Percentiles rank a stretch among this genome's conserved stretches.
Evolutionary conservation across 2,888 invertebrate species (phyloP).

Genomic region (Netelia melanura): DNA sequence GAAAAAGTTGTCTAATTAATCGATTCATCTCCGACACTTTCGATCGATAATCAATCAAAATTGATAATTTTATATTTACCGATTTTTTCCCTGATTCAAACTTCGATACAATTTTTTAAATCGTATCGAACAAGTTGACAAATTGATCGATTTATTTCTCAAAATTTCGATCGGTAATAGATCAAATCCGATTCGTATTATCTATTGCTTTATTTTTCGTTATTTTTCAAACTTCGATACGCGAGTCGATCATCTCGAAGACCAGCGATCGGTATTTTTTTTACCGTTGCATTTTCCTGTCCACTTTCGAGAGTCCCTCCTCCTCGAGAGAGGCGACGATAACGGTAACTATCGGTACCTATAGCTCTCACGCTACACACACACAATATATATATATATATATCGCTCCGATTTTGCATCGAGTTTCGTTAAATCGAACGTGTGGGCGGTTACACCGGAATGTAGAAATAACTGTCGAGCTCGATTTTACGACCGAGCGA

Average conservation of each 20-base stretch:
- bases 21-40: too few species aligned
- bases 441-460: conserved; percentile 61
- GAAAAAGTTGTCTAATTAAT: too few species aligned
- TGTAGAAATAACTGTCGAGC: conserved; percentile 55
- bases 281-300: conserved; percentile 79
- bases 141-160: too few species aligned
- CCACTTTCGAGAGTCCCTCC: conserved; percentile 65
- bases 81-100: too few species aligned
- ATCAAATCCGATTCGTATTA: too few species aligned
- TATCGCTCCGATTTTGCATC: conserved; percentile 55
- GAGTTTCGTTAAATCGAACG: conserved; percentile 61
- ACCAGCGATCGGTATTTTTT: conserved; percentile 58
- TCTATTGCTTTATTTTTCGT: background rate
- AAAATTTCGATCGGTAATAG: too few species aligned
- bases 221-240: conserved; percentile 15
- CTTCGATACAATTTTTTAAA: too few species aligned
- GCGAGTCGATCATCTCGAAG: conserved; percentile 9
- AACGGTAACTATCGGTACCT: conserved; percentile 67
- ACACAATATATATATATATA: conserved; percentile 15
- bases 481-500: conserved; percentile 6
- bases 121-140: too few species aligned
- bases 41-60: too few species aligned
- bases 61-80: too few species aligned
- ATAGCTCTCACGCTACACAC: conserved; percentile 36
- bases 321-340: conserved; percentile 53